Evolutionary conservation across 2,888 invertebrate species (phyloP), one percentile per base, ranked within the genome.

Genomic region (Drosophila birchii): DNA sequence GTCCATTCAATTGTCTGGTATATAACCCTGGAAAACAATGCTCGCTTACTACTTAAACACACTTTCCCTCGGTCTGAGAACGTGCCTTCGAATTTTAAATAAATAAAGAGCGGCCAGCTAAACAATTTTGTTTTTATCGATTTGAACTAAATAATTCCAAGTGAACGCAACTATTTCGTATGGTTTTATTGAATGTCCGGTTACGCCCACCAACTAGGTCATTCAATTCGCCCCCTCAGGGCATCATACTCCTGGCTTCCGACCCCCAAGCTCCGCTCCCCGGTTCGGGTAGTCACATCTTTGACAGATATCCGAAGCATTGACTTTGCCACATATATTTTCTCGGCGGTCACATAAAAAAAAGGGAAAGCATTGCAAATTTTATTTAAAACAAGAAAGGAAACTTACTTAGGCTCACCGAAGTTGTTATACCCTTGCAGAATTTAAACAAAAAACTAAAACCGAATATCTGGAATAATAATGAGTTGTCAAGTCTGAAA

Each of bases 281-380:
- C 36, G 4, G 16, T 47, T 8, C n/a, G 11, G n/a, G n/a, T n/a
- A 8, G 26, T 5, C n/a, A n/a, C 11, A 32, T 7, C 14, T 5
- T 32, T 34, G 29, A 36, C 20, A 49, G 49, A 34, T 9, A 14
- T 39, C 54, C 20, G 41, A 54, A 61, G 39, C 23, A 43, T 43
- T 78, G 78, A 74, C 81, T 73, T 75, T 75, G 78, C 67, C 67
- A 73, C 73, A 84, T 85, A 74, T 75, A 80, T 76, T 80, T 82
- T 76, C 80, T 82, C 78, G 49, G 56, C 44, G 62, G 64, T 72
- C 78, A 55, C 69, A 64, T 41, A 39, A 39, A 45, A 69, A 78
- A 83, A 74, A 75, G 62, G n/a, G n/a, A n/a, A 80, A 72, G 67
- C 66, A 64, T 68, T 84, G 78, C 85, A 74, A 79, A 80, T 83